Evolutionary conservation across 1,140 invertebrate genomes (phyloP), one percentile per base, ranked within the genome.

Genomic region (Orchesella cincta): DNA sequence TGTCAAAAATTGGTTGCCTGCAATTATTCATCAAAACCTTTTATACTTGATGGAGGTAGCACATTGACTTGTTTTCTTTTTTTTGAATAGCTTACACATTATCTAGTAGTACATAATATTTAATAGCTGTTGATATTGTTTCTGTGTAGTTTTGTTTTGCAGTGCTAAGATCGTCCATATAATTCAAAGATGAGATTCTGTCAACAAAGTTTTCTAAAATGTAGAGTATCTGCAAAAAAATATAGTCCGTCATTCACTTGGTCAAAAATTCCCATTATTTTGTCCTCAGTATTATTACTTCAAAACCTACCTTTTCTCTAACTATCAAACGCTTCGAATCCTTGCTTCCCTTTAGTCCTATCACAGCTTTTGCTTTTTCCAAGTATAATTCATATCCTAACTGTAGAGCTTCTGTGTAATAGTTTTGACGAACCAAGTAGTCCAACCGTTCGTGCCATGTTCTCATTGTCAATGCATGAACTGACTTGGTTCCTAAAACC

Each of bases 361-460:
- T 86, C 20, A 90, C 87, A 1, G 90, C 90, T 84, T 92, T 91
- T 0, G 89, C 90, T 82, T 89, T 89, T 64, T 91, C 91, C 80
- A 91, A 87, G 81, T 91, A 91, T 83, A 93, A 91, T 2, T 90
- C 89, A 72, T 91, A 85, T 51, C 90, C 90, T 33, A 93, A 84
- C 8, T 88, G 85, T 23, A 93, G 83, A 1, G 91, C 91, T 83
- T 91, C 90, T 23, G 87, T 85, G 82, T 87, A 90, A 72, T 88
- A 86, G 76, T 87, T 88, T 86, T 90, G 90, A 79, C 90, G 88
- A 16, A 91, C 89, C 74, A 93, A 83, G 86, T 90, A 90, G 83
- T 92, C 85, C 77, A 93, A 83, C 82, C 93, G 84, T 84, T 97
- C 92, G 82, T 90, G 90, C 94, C 95, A 94, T 16, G 91, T 90